Conservation (phyloP, 2,797 vertebrate species). For the Sphenopsis melanotis region DNA sequence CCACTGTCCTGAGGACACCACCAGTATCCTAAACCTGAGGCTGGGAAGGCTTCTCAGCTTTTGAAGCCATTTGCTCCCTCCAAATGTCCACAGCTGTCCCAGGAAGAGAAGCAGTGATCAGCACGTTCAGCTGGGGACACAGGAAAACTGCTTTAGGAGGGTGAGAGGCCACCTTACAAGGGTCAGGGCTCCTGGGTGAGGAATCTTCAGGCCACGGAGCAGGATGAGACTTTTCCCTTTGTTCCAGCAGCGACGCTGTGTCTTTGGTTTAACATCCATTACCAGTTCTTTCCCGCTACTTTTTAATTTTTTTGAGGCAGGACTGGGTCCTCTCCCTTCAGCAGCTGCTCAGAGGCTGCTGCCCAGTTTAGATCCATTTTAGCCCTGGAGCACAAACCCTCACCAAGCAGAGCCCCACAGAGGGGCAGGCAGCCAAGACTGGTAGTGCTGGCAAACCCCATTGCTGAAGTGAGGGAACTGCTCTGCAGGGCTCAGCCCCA, state of each 20-base stretch:
- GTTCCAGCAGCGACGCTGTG: not conserved
- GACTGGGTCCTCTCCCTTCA: not conserved
- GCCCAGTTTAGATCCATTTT: not conserved
- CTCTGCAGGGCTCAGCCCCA: not conserved
- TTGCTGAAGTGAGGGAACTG: not conserved
- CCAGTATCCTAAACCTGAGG: not conserved
- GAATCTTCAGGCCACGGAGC: accelerated
- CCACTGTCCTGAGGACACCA: not conserved
- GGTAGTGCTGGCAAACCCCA: not conserved
- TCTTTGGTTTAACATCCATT: not conserved
- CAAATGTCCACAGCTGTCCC: accelerated
- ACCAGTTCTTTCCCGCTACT: accelerated
- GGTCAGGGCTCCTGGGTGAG: not conserved
- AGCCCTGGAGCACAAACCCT: not conserved
- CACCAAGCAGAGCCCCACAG: not conserved
- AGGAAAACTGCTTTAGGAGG: not conserved
- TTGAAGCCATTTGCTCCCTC: not conserved
- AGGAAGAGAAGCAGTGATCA: accelerated
- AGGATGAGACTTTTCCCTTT: not conserved
- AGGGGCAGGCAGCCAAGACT: not conserved
- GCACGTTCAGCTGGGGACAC: not conserved
- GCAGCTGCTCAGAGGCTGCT: not conserved
- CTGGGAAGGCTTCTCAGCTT: not conserved
- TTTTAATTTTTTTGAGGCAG: not conserved
- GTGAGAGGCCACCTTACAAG: not conserved